Conservation (phyloP, 1,140 invertebrate genomes). For the Eciton burchellii region DNA sequence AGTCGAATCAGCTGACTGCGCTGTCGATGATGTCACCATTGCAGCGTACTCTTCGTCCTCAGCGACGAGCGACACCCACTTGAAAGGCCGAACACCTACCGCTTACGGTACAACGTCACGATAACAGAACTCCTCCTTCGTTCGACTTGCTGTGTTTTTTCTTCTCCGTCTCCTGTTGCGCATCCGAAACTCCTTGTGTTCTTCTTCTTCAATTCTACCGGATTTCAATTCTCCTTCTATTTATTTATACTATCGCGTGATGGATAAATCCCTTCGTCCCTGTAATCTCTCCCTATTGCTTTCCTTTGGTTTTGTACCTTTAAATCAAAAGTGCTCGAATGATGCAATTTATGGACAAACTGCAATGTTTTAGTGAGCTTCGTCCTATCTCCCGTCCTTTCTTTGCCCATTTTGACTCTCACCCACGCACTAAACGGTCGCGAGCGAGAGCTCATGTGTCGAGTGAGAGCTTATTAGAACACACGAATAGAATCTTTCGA, state of each 20-base stretch:
- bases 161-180: not conserved
- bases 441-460: constrained; percentile 62
- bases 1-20: constrained; percentile 84
- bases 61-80: constrained; percentile 77
- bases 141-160: constrained; percentile 24
- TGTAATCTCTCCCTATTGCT: not conserved
- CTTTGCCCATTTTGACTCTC: constrained; percentile 17
- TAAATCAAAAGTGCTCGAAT: not conserved
- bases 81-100: constrained; percentile 72
- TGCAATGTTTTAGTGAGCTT: constrained; percentile 21
- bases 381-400: constrained; percentile 39
- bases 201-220: not conserved
- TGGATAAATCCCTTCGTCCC: not conserved
- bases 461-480: constrained; percentile 76
- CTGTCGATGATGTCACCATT: constrained; percentile 83
- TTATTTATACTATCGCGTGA: not conserved
- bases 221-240: not conserved
- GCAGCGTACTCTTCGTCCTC: constrained; percentile 74
- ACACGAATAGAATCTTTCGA: constrained; percentile 69
- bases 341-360: not conserved
- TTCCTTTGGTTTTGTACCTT: not conserved
- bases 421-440: constrained; percentile 72
- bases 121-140: constrained; percentile 67
- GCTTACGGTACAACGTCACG: constrained; percentile 71
- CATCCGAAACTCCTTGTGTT: not conserved